Base-by-base conservation (phyloP, 2,888 invertebrate species). In the Apodemia hepburni region DNA sequence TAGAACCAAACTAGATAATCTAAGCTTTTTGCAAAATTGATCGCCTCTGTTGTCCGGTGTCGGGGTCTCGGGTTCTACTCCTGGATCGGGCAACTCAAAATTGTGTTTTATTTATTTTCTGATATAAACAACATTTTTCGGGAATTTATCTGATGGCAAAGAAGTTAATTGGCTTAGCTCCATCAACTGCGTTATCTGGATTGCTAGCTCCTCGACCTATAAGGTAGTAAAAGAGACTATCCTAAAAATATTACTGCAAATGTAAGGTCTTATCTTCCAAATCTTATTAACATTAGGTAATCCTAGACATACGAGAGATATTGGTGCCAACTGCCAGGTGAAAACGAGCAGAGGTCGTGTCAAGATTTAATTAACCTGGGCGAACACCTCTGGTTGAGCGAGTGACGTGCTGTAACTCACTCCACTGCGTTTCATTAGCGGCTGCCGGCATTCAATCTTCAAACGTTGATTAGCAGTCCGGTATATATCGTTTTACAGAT, bases 301-400 rank as follows among this genome's bases (percentile, higher is more conserved):
- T 54, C 29, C 27, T 8, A 27, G 54, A 54, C 15, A 15, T 27
- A 8, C 29, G 27, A 27, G 15, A 29, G 22, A 29, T 29, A 27
- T 54, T 7, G 54, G 64, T 64, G 42, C 57, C 29, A 29, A 29
- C 29, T 29, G 29, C 29, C 15, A 27, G 49, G 59, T 57, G 61
- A 63, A 38, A 59, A 59, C 42, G 60, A 61, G 72, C 69, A 66
- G 70, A 73, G 72, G 74, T 70, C 73, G 75, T 78, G 79, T 76
- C 77, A 75, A 77, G 80, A 82, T 84, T 80, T 80, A 82, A 83
- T 84, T 83, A 84, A 79, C 80, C 76, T 75, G 70, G 67, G 68
- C 65, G 68, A 66, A 62, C 15, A 42, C 27, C 51, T 54, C 51
- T 54, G 27, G 51, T 15, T 27, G 27, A 3, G 12, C 51, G 22